Base-by-base conservation (phyloP, 1,140 invertebrate genomes). In the Medauroidea extradentata region DNA sequence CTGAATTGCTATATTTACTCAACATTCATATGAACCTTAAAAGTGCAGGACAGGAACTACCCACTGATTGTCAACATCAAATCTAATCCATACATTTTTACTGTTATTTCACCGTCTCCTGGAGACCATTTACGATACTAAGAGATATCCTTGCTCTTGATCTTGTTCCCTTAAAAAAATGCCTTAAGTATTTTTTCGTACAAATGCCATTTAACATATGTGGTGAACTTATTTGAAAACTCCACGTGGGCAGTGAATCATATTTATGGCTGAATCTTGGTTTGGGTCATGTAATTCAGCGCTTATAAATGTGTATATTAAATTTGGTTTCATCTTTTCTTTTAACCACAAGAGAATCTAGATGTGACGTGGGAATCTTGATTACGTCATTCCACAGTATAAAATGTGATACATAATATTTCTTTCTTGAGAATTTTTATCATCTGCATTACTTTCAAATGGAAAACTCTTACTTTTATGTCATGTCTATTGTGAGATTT, bases 171-270 rank as follows among this genome's bases (percentile, higher is more conserved):
- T 48, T 16, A 48, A 27, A 48, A 44, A 44, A 57, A 57, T 25
- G 39, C 16, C 43, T 57, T 57, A 14, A 44, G 38, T 43, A 56
- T 42, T 55, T 42, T 55, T 60, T 60, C 14, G 16, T 60, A 24
- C 58, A 60, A 18, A 19, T 44, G 27, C 13, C 14, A 25, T 60
- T 23, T 24, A 25, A n/a, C 51, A 60, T 60, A 18, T 44, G 50
- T 18, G 58, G 50, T 18, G 58, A 60, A 60, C 43, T 55, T 50
- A 25, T 60, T 60, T 3, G 68, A 25, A 43, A 11, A 2, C n/a
- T 65, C 73, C 75, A 65, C 76, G 78, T 3, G 73, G 76, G 29
- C 76, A 75, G 70, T 81, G 76, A 65, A 78, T 75, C 77, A 81
- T 82, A 60, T 72, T 58, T 56, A 66, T 74, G 75, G 57, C 48